Percentiles rank a stretch among this genome's conserved stretches.
Evolutionary conservation across 2,797 vertebrate species (phyloP).

Genomic region (Mormyrops attenuatus): DNA sequence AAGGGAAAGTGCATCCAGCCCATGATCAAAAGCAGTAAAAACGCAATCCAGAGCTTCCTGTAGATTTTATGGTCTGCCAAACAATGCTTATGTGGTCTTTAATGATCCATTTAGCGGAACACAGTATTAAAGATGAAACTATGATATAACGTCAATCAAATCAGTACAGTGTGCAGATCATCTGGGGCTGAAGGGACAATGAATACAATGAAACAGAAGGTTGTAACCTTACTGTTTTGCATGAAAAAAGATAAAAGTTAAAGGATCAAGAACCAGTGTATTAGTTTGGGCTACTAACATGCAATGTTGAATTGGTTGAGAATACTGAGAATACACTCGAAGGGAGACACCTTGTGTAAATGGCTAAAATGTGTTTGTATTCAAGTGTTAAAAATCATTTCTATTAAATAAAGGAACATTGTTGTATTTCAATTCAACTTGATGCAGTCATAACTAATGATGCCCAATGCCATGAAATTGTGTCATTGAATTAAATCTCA

Average conservation of each 20-base stretch:
- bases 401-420: not conserved
- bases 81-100: not conserved
- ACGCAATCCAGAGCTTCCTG: not conserved
- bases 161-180: not conserved
- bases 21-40: not conserved
- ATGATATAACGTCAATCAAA: not conserved
- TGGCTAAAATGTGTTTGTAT: not conserved
- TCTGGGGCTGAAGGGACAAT: not conserved
- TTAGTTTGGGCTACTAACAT: not conserved
- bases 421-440: not conserved
- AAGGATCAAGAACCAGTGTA: not conserved
- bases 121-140: not conserved
- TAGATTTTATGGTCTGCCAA: not conserved
- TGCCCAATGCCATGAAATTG: not conserved
- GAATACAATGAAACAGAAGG: not conserved
- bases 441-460: not conserved
- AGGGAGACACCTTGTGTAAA: not conserved
- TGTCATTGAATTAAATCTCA: not conserved
- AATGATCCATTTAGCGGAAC: not conserved
- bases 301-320: not conserved
- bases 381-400: not conserved
- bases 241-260: not conserved
- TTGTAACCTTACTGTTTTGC: not conserved
- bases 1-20: not conserved
- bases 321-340: not conserved